Percentiles rank a stretch among this genome's conserved stretches.
These are phyloP conservation scores for Athrips mouffetella DNA, from an alignment of 2,888 invertebrate species.

Conservation along the genomic window DNA sequence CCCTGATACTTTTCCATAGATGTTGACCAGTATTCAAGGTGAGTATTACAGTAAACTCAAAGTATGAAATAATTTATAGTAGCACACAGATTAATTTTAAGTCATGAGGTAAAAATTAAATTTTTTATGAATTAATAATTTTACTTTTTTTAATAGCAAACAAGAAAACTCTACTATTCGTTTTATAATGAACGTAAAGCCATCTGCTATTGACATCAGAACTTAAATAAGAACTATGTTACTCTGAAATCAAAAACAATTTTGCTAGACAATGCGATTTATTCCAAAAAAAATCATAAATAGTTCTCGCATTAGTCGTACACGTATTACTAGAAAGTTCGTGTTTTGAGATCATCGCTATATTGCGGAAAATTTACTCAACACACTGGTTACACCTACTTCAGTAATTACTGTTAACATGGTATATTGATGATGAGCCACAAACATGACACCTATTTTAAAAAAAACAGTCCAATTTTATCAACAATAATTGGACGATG, in stretches of 20 bases:
- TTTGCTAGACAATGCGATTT: slow-evolving; percentile 43
- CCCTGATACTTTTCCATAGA: too few relatives aligned
- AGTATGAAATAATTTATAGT: too few relatives aligned
- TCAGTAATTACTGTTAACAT: slow-evolving; percentile 1
- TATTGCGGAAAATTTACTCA: slow-evolving; percentile 66
- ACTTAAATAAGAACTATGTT: too few relatives aligned
- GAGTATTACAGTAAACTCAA: too few relatives aligned
- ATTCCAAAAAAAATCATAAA: slow-evolving; percentile 36
- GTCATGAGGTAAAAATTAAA: too few relatives aligned
- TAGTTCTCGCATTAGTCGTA: slow-evolving; percentile 40
- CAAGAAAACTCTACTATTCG: background rate
- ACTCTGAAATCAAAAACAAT: slow-evolving; percentile 46
- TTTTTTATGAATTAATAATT: too few relatives aligned
- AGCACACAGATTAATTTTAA: too few relatives aligned
- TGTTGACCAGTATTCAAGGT: too few relatives aligned
- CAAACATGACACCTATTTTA: background rate
- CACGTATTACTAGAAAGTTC: slow-evolving; percentile 43
- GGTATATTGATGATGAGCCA: slow-evolving; percentile 1
- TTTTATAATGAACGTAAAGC: background rate
- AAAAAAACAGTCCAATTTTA: too few relatives aligned
- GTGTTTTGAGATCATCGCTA: slow-evolving; percentile 70
- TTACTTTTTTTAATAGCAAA: too few relatives aligned
- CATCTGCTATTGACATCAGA: too few relatives aligned
- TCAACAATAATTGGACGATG: too few relatives aligned
- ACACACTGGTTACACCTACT: slow-evolving; percentile 58